Evolutionary conservation across 2,797 vertebrate species (phyloP).

Genomic region (Anableps anableps): DNA sequence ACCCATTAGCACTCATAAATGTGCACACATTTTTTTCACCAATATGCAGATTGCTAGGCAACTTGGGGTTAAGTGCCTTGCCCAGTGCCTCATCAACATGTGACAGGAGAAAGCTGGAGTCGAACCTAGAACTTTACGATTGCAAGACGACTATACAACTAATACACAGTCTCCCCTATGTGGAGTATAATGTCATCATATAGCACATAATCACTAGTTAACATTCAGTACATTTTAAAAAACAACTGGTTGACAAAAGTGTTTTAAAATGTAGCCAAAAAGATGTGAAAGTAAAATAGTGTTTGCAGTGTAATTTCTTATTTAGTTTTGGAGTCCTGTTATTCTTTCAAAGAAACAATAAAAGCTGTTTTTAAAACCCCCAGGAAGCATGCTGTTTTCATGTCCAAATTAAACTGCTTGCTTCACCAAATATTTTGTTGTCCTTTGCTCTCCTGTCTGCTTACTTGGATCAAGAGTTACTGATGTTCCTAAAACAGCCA

Average conservation of each 20-base stretch:
- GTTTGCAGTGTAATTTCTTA: background rate
- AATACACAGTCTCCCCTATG: background rate
- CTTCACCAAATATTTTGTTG: background rate
- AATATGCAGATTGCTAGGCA: background rate
- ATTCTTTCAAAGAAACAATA: background rate
- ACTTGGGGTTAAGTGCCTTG: background rate
- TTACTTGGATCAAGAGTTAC: conserved; percentile 30
- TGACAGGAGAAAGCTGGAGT: background rate
- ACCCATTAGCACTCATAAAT: too few species aligned
- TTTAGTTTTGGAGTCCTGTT: background rate
- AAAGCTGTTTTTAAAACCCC: background rate
- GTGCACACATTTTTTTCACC: background rate
- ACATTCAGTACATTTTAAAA: background rate
- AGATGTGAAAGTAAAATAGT: background rate
- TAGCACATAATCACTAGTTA: background rate
- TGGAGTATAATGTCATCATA: background rate
- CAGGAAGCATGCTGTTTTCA: background rate
- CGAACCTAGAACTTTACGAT: background rate
- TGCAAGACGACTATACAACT: background rate
- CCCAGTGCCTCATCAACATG: background rate
- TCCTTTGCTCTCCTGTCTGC: background rate
- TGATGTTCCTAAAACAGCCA: conserved; percentile 7
- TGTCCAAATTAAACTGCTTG: background rate
- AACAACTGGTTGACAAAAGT: background rate
- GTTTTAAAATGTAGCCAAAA: background rate